phyloP scores from a whole-genome alignment of 2,888 invertebrate species.

The Phortica magna region DNA sequence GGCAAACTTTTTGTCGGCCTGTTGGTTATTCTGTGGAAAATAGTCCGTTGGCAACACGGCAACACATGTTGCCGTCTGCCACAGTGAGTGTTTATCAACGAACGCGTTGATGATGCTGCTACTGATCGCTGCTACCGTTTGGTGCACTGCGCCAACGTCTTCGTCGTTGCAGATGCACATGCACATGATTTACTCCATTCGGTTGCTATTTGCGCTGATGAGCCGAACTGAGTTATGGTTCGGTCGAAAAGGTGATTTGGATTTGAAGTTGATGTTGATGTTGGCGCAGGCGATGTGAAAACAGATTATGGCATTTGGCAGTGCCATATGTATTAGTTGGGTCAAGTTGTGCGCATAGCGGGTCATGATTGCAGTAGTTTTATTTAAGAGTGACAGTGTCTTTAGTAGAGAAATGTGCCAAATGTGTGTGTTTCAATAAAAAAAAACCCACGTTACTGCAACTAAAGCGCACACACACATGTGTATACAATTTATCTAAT shows the following conservation, averaged over 20 bases:
- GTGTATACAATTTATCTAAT: conserved; percentile 4
- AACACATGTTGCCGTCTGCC: conserved; percentile 10
- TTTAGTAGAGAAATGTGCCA: too few relatives aligned
- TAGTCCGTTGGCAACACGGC: conserved; percentile 5
- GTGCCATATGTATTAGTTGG: too few relatives aligned
- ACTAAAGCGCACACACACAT: background rate
- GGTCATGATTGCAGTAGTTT: too few relatives aligned
- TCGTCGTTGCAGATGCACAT: conserved; percentile 4
- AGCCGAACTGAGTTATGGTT: conserved; percentile 31
- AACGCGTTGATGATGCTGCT: conserved; percentile 26
- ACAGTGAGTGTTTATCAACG: conserved; percentile 26
- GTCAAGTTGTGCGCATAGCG: too few relatives aligned
- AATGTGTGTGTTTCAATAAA: too few relatives aligned
- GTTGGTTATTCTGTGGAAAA: background rate
- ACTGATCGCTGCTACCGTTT: conserved; percentile 31
- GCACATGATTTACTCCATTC: conserved; percentile 29
- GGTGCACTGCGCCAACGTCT: conserved; percentile 12
- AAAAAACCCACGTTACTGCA: background rate
- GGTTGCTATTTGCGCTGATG: conserved; percentile 30
- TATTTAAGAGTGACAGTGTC: too few relatives aligned
- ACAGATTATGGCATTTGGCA: background rate
- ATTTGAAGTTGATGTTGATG: conserved; percentile 1
- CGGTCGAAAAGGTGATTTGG: conserved; percentile 17
- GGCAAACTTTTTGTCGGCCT: background rate
- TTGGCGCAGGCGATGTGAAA: background rate